Percentiles rank a stretch among this genome's conserved stretches.
phyloP scores from a whole-genome alignment of 2,113 vertebrate species.

The Probosciger aterrimus region DNA sequence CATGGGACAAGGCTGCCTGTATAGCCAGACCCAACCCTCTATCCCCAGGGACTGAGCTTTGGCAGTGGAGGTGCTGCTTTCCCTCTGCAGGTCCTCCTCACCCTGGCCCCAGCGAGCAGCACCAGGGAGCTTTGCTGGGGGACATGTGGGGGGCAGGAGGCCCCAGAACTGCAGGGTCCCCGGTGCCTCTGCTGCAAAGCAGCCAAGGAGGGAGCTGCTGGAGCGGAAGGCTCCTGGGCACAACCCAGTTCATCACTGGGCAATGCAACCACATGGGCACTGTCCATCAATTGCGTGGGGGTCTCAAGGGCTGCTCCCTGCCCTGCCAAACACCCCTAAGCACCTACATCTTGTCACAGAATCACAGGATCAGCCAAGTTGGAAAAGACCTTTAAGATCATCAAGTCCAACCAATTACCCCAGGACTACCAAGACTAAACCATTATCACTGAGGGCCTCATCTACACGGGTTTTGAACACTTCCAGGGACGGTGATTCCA shows the following conservation, averaged over 20 bases:
- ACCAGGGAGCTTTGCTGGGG: neutral
- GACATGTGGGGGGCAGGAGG: neutral
- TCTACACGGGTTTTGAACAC: neutral
- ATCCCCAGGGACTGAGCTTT: neutral
- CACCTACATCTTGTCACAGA: neutral
- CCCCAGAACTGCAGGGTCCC: neutral
- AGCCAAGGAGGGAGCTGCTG: neutral
- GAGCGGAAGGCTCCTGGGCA: neutral
- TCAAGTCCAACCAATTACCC: neutral
- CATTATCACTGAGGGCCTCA: neutral
- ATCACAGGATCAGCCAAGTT: neutral
- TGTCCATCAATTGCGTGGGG: neutral
- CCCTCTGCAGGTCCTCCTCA: neutral
- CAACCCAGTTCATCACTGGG: neutral
- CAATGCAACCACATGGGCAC: neutral
- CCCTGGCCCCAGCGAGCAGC: neutral
- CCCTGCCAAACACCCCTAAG: neutral
- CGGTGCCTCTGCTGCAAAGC: neutral
- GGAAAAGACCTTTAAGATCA: neutral
- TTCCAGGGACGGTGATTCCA: neutral
- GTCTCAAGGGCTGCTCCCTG: neutral
- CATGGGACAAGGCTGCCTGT: neutral
- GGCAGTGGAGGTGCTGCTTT: neutral
- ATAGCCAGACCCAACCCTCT: neutral
- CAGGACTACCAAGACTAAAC: neutral